phyloP scores from a whole-genome alignment of 2,113 vertebrate genomes.

The Pygoscelis antarcticus region DNA sequence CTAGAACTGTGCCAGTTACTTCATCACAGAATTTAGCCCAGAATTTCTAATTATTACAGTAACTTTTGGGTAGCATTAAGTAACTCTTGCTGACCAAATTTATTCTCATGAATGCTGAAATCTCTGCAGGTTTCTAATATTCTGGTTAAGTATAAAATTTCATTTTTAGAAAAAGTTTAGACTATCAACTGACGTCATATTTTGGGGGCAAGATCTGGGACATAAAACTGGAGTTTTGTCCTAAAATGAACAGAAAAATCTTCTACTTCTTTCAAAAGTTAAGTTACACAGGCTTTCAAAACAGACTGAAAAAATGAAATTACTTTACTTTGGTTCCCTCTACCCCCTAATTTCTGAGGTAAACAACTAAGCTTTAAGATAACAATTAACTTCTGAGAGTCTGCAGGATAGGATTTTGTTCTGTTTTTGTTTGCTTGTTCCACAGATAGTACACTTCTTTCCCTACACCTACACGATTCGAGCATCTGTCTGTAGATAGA shows the following conservation, averaged over 20 bases:
- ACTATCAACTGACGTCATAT: background rate
- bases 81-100: background rate
- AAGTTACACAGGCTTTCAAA: background rate
- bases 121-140: background rate
- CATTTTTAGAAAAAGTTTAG: background rate
- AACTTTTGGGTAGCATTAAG: background rate
- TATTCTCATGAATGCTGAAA: background rate
- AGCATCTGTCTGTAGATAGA: background rate
- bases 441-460: background rate
- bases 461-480: background rate
- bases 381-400: background rate
- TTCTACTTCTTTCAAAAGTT: background rate
- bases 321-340: background rate
- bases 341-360: background rate
- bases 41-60: background rate
- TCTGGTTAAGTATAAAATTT: background rate
- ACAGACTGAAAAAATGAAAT: background rate
- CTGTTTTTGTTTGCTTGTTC: background rate
- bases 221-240: background rate
- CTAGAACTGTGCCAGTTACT: background rate
- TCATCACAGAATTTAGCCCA: background rate
- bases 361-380: background rate
- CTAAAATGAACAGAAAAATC: background rate
- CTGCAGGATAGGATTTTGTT: background rate
- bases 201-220: background rate